phyloP scores from a whole-genome alignment of 2,888 invertebrate genomes.

The Heterodera filipjevi region DNA sequence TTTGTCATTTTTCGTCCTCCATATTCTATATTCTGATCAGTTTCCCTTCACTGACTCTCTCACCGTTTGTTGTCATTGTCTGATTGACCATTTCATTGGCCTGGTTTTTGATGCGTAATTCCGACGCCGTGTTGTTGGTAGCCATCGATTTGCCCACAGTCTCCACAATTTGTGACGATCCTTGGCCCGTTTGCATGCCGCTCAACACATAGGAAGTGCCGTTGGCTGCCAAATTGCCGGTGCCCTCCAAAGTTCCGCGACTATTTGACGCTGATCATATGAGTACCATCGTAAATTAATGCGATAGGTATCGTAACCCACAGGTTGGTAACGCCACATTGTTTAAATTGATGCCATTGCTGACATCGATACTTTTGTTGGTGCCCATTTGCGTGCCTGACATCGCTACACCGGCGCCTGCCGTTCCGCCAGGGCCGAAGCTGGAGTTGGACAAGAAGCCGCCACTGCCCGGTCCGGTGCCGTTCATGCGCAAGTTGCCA shows the following conservation, averaged over 20 bases:
- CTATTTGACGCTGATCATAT: not conserved
- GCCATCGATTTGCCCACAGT: slow-evolving; percentile 19
- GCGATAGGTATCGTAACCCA: not conserved
- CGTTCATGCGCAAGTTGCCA: slow-evolving; percentile 16
- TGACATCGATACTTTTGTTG: slow-evolving; percentile 16
- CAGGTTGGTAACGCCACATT: not conserved
- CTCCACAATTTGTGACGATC: not conserved
- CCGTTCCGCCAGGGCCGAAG: not conserved
- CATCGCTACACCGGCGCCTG: not conserved
- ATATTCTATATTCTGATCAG: not conserved
- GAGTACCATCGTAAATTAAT: no score
- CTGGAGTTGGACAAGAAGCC: slow-evolving; percentile 25
- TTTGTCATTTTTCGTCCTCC: not conserved
- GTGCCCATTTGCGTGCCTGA: not conserved
- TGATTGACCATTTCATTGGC: not conserved
- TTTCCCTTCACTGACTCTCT: no score
- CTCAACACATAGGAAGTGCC: slow-evolving; percentile 6
- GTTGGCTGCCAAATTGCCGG: slow-evolving; percentile 22
- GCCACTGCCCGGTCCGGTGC: slow-evolving; percentile 16
- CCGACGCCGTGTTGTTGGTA: slow-evolving; percentile 16
- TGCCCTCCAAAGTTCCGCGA: slow-evolving; percentile 8
- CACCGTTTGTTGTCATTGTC: slow-evolving; percentile 4
- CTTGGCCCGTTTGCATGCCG: slow-evolving; percentile 6
- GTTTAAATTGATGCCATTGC: not conserved
- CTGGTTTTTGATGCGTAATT: slow-evolving; percentile 13